Conservation (phyloP, 2,888 invertebrate genomes). For the Acleris sparsana region DNA sequence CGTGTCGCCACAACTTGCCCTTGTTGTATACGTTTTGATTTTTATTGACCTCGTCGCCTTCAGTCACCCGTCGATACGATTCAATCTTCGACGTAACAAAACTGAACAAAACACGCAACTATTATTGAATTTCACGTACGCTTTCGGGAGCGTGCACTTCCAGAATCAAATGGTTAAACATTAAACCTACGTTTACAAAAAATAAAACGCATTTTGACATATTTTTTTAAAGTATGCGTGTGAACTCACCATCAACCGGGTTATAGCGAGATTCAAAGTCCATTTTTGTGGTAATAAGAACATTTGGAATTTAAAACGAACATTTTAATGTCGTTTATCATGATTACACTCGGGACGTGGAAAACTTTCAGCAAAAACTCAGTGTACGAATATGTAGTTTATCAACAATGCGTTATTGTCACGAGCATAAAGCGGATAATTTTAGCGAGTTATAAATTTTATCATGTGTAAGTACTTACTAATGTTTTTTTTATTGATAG, state of each 20-base stretch:
- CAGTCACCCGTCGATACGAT: conserved; percentile 30
- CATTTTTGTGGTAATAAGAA: conserved; percentile 21
- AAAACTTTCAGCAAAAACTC: background rate
- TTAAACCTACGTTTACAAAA: background rate
- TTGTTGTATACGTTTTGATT: conserved; percentile 48
- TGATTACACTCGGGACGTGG: background rate
- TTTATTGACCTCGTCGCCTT: conserved; percentile 53
- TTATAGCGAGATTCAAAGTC: conserved; percentile 18
- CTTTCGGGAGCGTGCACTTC: background rate
- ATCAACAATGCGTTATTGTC: conserved; percentile 2
- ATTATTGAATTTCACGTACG: conserved; percentile 7
- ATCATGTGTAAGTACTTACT: background rate
- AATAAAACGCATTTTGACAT: conserved; percentile 1
- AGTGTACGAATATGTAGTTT: background rate
- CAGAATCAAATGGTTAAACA: background rate
- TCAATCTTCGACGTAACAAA: conserved; percentile 41
- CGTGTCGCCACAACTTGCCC: conserved; percentile 63
- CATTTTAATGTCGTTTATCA: conserved; percentile 18
- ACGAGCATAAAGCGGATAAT: background rate
- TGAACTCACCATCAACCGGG: conserved; percentile 19
- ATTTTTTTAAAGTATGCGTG: conserved; percentile 31
- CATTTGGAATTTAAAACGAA: conserved; percentile 9
- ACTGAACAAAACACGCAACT: conserved; percentile 6
- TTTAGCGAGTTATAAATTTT: background rate
- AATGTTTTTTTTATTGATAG: conserved; percentile 5